Base-by-base conservation (phyloP, 2,888 invertebrate species). In the Sesamia inferens region DNA sequence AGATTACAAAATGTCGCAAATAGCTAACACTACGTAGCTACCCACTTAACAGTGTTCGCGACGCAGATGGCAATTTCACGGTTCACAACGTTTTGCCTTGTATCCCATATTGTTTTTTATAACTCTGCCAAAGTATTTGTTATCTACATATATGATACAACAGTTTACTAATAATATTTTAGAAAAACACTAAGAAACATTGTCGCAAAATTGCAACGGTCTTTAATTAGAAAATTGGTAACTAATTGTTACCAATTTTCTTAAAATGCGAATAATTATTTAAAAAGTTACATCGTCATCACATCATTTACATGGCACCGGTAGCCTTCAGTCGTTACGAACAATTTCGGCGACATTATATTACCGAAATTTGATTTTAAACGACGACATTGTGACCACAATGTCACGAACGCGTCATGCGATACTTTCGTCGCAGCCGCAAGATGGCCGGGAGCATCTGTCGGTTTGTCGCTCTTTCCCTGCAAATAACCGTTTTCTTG, bases 381-480 rank as follows among this genome's bases (percentile, higher is more conserved):
- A 93, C 89, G 92, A 92, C 87, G 94, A 93, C 94, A 94, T 91
- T 93, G 92, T 90, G 91, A 95, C 95, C 96, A 90, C 96, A 95
- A 90, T 85, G 94, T 93, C 93, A 93, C 94, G 94, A 93, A 93
- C 78, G 88, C 87, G 91, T 87, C 92, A 90, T 90, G 89, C 92
- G 91, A 92, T 90, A 91, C 90, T 92, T 91, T 90, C 86, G 86
- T 87, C 88, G 88, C 88, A 81, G 90, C 94, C 94, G 90, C 94
- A 95, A 93, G 92, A 94, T 94, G 93, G 95, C 95, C 93, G 93
- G 93, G 89, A 95, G 96, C 96, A 96, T 95, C 94, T 96, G 96
- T 95, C 95, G 93, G 91, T 91, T 95, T 95, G 95, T 93, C 95
- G 95, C 95, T 94, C 92, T 94, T 95, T 92, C 91, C 89, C 76